These are phyloP conservation scores for Peucedramus taeniatus DNA, from an alignment of 2,113 vertebrate genomes.

Conservation along the genomic window DNA sequence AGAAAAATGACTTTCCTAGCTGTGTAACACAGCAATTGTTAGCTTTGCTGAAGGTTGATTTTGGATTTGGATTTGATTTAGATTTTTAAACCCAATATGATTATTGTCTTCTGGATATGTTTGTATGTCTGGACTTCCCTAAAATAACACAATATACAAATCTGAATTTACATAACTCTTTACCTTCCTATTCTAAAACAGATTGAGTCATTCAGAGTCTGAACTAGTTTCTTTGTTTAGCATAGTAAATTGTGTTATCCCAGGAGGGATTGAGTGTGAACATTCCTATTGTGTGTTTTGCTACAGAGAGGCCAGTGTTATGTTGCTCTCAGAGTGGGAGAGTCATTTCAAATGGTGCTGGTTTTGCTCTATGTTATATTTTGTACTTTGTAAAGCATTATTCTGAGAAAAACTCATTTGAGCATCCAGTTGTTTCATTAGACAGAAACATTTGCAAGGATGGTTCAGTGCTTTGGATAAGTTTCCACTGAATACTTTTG, in stretches of 20 bases:
- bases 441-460: not conserved
- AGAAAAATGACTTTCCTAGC: not conserved
- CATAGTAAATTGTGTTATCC: not conserved
- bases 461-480: not conserved
- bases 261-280: not conserved
- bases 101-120: not conserved
- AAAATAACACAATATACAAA: not conserved
- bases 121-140: not conserved
- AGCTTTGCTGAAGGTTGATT: not conserved
- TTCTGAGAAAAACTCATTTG: not conserved
- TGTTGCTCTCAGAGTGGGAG: accelerated
- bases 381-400: not conserved
- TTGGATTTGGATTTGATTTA: not conserved
- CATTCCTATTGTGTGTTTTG: not conserved
- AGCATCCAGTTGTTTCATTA: not conserved
- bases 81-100: not conserved
- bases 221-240: not conserved
- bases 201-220: not conserved
- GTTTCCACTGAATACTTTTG: not conserved
- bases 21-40: not conserved
- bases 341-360: not conserved
- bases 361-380: not conserved
- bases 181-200: not conserved
- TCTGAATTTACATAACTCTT: not conserved
- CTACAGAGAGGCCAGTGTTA: accelerated